A percentile compares a stretch with the other conserved stretches of the same genome.
These are phyloP conservation scores for Coronaproctus castanopsis DNA, from an alignment of 2,888 invertebrate species.

Conservation along the genomic window DNA sequence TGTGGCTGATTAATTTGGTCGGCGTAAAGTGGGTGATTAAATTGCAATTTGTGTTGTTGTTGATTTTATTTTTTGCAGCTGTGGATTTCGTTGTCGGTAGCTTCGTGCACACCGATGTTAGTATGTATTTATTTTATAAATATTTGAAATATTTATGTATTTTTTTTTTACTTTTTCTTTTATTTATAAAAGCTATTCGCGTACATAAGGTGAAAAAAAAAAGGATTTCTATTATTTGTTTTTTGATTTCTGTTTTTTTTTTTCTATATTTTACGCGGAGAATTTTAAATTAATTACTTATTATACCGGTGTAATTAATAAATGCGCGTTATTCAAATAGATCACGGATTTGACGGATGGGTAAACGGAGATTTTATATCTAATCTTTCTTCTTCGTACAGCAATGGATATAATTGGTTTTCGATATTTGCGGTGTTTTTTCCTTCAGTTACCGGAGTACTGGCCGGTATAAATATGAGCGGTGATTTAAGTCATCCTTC, in stretches of 20 bases:
- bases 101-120: conserved; percentile 50
- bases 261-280: too few species aligned
- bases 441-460: conserved; percentile 87
- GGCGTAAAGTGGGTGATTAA: conserved; percentile 97
- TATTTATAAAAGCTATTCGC: too few species aligned
- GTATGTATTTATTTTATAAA: conserved; percentile 30
- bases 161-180: too few species aligned
- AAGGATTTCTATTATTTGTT: too few species aligned
- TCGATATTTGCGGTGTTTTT: conserved; percentile 88
- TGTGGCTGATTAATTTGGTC: conserved; percentile 80
- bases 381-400: conserved; percentile 63
- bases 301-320: too few species aligned
- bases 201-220: too few species aligned
- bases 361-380: conserved; percentile 51
- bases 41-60: conserved; percentile 68
- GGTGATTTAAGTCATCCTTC: conserved; percentile 92
- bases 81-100: conserved; percentile 87
- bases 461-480: conserved; percentile 97
- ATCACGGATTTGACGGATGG: conserved; percentile 71
- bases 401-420: conserved; percentile 57
- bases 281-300: too few species aligned
- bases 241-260: too few species aligned
- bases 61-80: conserved; percentile 69
- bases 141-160: too few species aligned
- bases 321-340: conserved; percentile 35